These are phyloP conservation scores for Neosilurus hyrtlii DNA, from an alignment of 2,797 vertebrate species.

Conservation along the genomic window DNA sequence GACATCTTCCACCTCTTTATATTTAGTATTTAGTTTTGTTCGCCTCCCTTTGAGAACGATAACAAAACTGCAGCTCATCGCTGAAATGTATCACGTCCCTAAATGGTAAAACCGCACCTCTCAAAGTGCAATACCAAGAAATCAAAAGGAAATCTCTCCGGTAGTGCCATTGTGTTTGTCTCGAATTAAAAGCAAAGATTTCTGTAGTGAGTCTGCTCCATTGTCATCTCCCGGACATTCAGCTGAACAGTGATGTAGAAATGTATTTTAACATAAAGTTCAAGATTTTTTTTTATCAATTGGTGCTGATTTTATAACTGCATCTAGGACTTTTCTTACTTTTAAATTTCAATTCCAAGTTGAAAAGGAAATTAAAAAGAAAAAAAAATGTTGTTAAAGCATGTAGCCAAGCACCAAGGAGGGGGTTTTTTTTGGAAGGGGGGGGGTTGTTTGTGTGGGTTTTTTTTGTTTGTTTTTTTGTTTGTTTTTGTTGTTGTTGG, in stretches of 20 bases:
- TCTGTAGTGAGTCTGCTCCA: slow-evolving; percentile 63
- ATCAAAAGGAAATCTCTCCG: slow-evolving; percentile 77
- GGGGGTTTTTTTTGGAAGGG: slow-evolving; percentile 79
- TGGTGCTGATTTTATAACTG: slow-evolving; percentile 99
- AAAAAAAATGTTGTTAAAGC: slow-evolving; percentile 94
- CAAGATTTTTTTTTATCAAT: slow-evolving; percentile 88
- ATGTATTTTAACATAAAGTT: slow-evolving; percentile 99
- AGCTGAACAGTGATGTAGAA: slow-evolving; percentile 98
- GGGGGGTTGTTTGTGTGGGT: slow-evolving; percentile 77
- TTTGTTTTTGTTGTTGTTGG: no score
- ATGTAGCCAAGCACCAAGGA: slow-evolving; percentile 94
- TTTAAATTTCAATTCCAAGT: slow-evolving; percentile 91
- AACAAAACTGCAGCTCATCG: slow-evolving; percentile 35
- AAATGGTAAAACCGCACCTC: slow-evolving; percentile 78
- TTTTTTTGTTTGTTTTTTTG: no score
- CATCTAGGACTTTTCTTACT: slow-evolving; percentile 85
- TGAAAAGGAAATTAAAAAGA: slow-evolving; percentile 95
- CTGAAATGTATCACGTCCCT: slow-evolving; percentile 60
- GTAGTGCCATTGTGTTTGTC: slow-evolving; percentile 95
- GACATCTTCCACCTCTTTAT: slow-evolving; percentile 52
- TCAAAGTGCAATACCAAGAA: slow-evolving; percentile 80
- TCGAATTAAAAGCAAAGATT: slow-evolving; percentile 73
- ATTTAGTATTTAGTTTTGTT: slow-evolving; percentile 54
- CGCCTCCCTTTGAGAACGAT: slow-evolving; percentile 33
- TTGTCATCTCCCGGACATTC: slow-evolving; percentile 87